Percentiles rank a stretch among this genome's conserved stretches.
These are phyloP conservation scores for Liasis olivaceus DNA, from an alignment of 2,797 vertebrate species.

Conservation along the genomic window DNA sequence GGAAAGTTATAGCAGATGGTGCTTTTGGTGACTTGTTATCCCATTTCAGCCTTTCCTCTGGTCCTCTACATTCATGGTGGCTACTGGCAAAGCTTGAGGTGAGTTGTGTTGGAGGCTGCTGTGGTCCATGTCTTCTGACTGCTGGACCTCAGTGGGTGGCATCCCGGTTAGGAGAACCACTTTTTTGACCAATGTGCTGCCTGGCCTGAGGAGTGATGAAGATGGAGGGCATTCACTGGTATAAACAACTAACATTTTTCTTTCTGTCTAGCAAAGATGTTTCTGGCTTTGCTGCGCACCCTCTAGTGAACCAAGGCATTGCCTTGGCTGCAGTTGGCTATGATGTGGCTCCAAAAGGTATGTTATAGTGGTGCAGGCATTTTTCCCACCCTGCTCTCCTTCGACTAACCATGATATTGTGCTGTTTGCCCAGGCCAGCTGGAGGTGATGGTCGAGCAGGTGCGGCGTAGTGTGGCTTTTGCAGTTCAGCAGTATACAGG, in stretches of 20 bases:
- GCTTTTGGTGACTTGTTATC: neutral
- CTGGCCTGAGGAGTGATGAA: neutral
- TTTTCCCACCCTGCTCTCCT: fast-evolving
- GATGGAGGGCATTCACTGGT: neutral
- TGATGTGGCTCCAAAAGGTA: slow-evolving; percentile 89
- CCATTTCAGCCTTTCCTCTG: slow-evolving; percentile 78
- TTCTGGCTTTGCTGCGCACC: slow-evolving; percentile 86
- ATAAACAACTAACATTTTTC: neutral
- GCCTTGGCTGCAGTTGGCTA: slow-evolving; percentile 85
- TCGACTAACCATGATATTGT: neutral
- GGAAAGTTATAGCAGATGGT: neutral
- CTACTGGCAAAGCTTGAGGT: slow-evolving; percentile 96
- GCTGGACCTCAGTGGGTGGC: too few species aligned
- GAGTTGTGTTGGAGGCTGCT: slow-evolving; percentile 3
- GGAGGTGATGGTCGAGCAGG: slow-evolving; percentile 90
- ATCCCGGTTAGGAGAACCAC: neutral
- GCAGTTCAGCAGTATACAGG: slow-evolving; percentile 77
- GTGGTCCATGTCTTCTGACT: fast-evolving
- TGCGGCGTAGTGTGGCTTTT: slow-evolving; percentile 80
- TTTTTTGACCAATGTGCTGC: neutral
- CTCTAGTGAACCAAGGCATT: slow-evolving; percentile 79
- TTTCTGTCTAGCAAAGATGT: slow-evolving; percentile 82
- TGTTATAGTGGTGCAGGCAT: fast-evolving
- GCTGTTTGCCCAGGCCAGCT: slow-evolving; percentile 79
- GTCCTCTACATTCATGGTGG: slow-evolving; percentile 93